Evolutionary conservation across 1,140 invertebrate genomes (phyloP).

Genomic region (Oryctes rhinoceros): DNA sequence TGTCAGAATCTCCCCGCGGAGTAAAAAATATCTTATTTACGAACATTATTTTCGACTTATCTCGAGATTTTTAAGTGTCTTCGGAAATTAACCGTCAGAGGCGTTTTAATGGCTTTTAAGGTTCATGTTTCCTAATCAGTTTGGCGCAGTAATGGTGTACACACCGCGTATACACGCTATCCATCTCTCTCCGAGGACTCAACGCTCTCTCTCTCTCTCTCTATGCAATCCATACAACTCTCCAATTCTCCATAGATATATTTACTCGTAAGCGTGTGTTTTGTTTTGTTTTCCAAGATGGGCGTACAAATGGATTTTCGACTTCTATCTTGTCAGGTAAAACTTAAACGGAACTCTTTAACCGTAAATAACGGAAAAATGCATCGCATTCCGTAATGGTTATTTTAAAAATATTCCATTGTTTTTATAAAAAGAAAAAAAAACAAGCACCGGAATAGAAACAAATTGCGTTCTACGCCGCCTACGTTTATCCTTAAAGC

Average conservation of each 20-base stretch:
- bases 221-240: background rate
- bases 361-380: background rate
- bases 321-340: slow-evolving; percentile 10
- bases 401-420: background rate
- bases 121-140: slow-evolving; percentile 21
- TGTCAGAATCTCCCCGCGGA: background rate
- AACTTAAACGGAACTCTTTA: background rate
- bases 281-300: background rate
- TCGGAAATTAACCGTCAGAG: slow-evolving; percentile 10
- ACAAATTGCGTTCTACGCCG: background rate
- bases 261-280: too few species aligned
- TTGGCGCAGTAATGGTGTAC: background rate
- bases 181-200: background rate
- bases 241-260: too few species aligned
- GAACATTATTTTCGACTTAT: slow-evolving; percentile 10
- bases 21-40: slow-evolving; percentile 11
- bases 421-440: too few species aligned
- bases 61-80: slow-evolving; percentile 18
- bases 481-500: background rate
- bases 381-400: background rate
- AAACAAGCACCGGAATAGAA: background rate
- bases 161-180: background rate
- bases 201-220: background rate
- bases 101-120: slow-evolving; percentile 18
- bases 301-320: background rate